These are phyloP conservation scores for Palloptera scutellata DNA, from an alignment of 2,888 invertebrate genomes.

Conservation along the genomic window DNA sequence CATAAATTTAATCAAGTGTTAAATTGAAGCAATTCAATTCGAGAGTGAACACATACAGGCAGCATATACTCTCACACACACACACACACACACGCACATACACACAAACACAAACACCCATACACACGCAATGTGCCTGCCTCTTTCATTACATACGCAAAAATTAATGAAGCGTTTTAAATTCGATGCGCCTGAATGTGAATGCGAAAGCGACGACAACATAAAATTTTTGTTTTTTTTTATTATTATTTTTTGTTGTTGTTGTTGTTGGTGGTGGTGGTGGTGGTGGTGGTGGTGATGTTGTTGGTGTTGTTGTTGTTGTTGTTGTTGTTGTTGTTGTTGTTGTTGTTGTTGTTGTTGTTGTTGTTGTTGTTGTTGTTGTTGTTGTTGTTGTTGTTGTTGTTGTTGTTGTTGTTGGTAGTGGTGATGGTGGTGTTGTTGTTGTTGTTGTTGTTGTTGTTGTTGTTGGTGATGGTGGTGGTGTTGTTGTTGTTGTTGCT, in stretches of 20 bases:
- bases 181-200: not conserved
- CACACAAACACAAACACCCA: not conserved
- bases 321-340: too few relatives aligned
- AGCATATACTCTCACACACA: not conserved
- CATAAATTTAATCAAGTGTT: not conserved
- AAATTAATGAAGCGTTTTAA: slow-evolving; percentile 11
- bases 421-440: too few relatives aligned
- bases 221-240: too few relatives aligned
- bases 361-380: too few relatives aligned
- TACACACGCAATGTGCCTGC: not conserved
- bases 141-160: not conserved
- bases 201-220: not conserved
- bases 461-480: too few relatives aligned
- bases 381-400: too few relatives aligned
- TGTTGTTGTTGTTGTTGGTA: too few relatives aligned
- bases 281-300: not conserved
- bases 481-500: not conserved
- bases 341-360: too few relatives aligned
- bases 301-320: not conserved
- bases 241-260: too few relatives aligned
- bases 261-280: not conserved
- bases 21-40: not conserved
- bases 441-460: too few relatives aligned
- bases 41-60: not conserved
- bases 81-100: not conserved